Percentiles rank a stretch among this genome's conserved stretches.
phyloP scores from a whole-genome alignment of 2,113 vertebrate species.

The Thalassoma bifasciatum region DNA sequence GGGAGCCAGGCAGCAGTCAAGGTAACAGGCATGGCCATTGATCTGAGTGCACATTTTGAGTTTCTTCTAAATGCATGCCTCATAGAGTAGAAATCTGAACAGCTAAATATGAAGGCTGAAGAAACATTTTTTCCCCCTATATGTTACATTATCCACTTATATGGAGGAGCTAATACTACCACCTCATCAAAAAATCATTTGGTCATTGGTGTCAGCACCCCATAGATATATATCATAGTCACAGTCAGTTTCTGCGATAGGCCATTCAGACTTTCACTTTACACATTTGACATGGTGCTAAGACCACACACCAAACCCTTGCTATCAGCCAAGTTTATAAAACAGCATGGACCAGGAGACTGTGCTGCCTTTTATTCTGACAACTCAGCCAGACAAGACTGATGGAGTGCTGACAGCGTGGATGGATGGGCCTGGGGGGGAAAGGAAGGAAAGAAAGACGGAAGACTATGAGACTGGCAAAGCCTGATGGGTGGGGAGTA shows the following conservation, averaged over 20 bases:
- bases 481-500: slow-evolving; percentile 36
- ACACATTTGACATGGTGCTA: slow-evolving; percentile 8
- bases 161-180: neutral
- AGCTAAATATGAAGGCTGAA: no score
- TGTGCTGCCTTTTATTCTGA: slow-evolving; percentile 57
- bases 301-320: slow-evolving; percentile 53
- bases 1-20: no score
- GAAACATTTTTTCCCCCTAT: no score
- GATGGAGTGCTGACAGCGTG: slow-evolving; percentile 72
- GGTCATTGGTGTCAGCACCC: neutral
- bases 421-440: slow-evolving; percentile 63
- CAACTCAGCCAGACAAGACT: slow-evolving; percentile 58
- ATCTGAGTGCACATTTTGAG: no score
- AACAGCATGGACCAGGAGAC: slow-evolving; percentile 62
- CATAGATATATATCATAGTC: neutral
- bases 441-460: slow-evolving; percentile 63
- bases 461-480: slow-evolving; percentile 58
- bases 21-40: no score
- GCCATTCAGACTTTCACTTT: neutral
- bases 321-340: slow-evolving; percentile 61
- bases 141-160: no score
- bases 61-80: no score
- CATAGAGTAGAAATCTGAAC: no score
- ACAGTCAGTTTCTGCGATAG: neutral
- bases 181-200: slow-evolving; percentile 1